These are phyloP conservation scores for Paraplagusia blochii DNA, from an alignment of 2,113 vertebrate species.

Conservation along the genomic window DNA sequence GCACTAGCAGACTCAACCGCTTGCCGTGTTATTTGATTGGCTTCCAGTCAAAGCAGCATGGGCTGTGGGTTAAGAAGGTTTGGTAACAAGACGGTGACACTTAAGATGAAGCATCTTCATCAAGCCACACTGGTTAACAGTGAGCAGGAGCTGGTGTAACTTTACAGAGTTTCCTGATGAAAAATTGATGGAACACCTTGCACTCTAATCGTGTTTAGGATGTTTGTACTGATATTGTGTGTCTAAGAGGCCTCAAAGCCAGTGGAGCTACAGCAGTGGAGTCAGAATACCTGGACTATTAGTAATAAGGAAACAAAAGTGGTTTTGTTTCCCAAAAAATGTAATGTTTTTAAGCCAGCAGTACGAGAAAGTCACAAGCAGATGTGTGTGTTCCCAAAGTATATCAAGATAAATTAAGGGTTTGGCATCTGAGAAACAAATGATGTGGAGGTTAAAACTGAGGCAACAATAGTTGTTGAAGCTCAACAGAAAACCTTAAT, in stretches of 20 bases:
- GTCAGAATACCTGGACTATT: background rate
- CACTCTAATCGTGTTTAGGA: conserved; percentile 43
- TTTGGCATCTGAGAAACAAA: too few species aligned
- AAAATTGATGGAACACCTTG: conserved; percentile 56
- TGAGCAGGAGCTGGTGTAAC: conserved; percentile 34
- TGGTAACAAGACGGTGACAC: background rate
- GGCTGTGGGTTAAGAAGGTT: background rate
- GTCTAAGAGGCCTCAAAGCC: conserved; percentile 8
- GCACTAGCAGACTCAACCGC: background rate
- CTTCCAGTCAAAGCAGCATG: background rate
- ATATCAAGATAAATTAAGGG: too few species aligned
- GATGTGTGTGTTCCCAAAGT: too few species aligned
- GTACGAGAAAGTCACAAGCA: background rate
- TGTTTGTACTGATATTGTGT: conserved; percentile 30
- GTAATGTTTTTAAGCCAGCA: too few species aligned
- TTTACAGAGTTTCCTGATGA: conserved; percentile 41
- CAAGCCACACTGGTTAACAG: conserved; percentile 9
- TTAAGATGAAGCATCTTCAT: background rate
- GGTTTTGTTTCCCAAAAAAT: too few species aligned
- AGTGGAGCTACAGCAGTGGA: background rate
- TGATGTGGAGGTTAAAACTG: too few species aligned
- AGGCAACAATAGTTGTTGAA: too few species aligned
- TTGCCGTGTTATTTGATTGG: background rate
- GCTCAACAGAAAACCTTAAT: too few species aligned
- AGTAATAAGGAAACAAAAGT: conserved; percentile 3